These are phyloP conservation scores for Neodiprion fabricii DNA, from an alignment of 1,140 invertebrate genomes.

Conservation along the genomic window DNA sequence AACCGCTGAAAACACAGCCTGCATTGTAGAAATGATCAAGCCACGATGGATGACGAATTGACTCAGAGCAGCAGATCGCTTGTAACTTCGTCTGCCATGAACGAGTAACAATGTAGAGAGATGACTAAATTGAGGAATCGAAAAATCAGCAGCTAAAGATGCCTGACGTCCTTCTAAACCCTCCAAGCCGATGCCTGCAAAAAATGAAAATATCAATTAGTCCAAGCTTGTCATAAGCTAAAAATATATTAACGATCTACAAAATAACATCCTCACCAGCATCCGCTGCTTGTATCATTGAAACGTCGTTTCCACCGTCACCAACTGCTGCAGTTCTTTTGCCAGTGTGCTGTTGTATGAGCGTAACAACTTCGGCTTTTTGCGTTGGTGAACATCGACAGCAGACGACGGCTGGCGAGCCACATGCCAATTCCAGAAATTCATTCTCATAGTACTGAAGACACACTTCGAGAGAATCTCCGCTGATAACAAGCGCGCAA, in stretches of 20 bases:
- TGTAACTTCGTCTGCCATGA: conserved; percentile 95
- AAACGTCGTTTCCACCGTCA: conserved; percentile 89
- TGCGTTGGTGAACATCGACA: conserved; percentile 98
- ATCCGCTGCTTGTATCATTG: conserved; percentile 95
- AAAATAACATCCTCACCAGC: conserved; percentile 66
- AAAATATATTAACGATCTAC: background rate
- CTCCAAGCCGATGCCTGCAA: conserved; percentile 91
- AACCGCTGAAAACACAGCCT: conserved; percentile 98
- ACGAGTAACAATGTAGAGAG: conserved; percentile 89
- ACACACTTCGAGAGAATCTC: conserved; percentile 93
- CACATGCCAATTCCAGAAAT: conserved; percentile 92
- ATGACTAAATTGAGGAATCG: conserved; percentile 90
- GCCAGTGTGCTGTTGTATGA: conserved; percentile 89
- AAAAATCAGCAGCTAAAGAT: conserved; percentile 98
- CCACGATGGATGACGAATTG: conserved; percentile 99
- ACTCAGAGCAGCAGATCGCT: conserved; percentile 92
- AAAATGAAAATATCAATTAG: conserved; percentile 9
- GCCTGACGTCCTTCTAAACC: conserved; percentile 94
- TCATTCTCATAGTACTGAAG: conserved; percentile 94
- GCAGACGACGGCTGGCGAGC: conserved; percentile 93
- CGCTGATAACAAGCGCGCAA: conserved; percentile 89
- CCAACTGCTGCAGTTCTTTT: conserved; percentile 84
- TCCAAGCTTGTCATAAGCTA: too few relatives aligned
- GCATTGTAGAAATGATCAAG: conserved; percentile 98
- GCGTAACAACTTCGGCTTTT: conserved; percentile 93